Conservation (phyloP, 35 echinoderm and acorn worm species). For the Apostichopus parvimensis region DNA sequence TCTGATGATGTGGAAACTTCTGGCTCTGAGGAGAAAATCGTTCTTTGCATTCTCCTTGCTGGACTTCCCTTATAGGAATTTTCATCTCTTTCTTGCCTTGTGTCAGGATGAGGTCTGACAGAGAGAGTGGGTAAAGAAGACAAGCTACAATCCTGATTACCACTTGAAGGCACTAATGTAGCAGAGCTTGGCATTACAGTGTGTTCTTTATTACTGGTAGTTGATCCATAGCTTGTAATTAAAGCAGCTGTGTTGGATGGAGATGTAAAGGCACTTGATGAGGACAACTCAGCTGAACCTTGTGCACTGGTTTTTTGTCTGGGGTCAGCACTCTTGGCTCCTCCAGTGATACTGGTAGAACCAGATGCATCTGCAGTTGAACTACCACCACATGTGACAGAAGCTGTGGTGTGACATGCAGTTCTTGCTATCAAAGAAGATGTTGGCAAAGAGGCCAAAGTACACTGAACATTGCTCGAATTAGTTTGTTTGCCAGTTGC, state of each 20-base stretch:
- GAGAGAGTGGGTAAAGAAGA: neutral
- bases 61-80: slow-evolving; percentile 1
- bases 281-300: neutral
- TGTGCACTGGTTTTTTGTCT: neutral
- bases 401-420: neutral
- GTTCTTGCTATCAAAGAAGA: neutral
- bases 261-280: slow-evolving; percentile 27
- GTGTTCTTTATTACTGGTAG: neutral
- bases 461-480: slow-evolving; percentile 48
- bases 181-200: neutral
- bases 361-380: neutral
- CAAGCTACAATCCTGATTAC: neutral
- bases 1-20: slow-evolving; percentile 45
- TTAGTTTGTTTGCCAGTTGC: neutral
- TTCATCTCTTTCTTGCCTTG: slow-evolving; percentile 1
- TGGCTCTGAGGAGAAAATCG: slow-evolving; percentile 9
- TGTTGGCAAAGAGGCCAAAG: slow-evolving; percentile 9
- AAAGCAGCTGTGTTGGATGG: neutral
- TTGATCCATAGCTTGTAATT: neutral
- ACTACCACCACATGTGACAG: neutral
- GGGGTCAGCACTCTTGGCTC: neutral
- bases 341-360: neutral
- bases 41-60: neutral
- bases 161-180: neutral
- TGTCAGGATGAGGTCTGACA: neutral